Base-by-base conservation (phyloP, 2,113 vertebrate genomes). In the Lasiurus borealis region DNA sequence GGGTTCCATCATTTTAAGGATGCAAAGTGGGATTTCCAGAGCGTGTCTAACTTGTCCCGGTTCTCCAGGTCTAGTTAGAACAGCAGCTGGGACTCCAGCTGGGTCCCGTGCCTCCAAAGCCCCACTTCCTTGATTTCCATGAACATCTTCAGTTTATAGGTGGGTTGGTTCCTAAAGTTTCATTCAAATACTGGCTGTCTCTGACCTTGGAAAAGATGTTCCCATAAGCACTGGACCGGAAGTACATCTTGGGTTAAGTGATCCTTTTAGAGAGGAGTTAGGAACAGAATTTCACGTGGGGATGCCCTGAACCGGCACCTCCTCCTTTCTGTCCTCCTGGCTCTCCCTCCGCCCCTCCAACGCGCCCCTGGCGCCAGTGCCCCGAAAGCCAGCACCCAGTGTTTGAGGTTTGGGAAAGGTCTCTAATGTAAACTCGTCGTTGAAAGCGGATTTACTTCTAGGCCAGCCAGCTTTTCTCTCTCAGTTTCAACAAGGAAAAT, bases 361-460 rank as follows among this genome's bases (percentile, higher is more conserved):
- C 1, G 48, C 73, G 75, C 77, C 27, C 48, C 11, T 34, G 18
- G 50, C 52, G 64, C 31, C 25, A 40, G 46, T 5, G 12, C 59
- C 23, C 46, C n/a, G 16, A 72, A 73, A 87, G 52, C 19, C 31
- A 73, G 29, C n/a, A 46, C 46, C 57, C 2, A 52, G 48, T 29
- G 62, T 21, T 27, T 29, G 34, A 29, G n/a, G 85, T 14, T 75
- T 44, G 10, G 34, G 13, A 77, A 89, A 50, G 1, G 44, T 71
- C 59, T 75, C 71, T 29, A 71, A 52, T 40, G 15, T 29, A 81
- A 87, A 80, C n/a, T 88, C 68, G 59, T 62, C 40, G 87, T 44
- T 87, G 87, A 86, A 93, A 93, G 75, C 13, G 44, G 71, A 62
- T 21, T 81, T 78, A 46, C 77, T 80, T 93, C 73, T 46, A 88